Evolutionary conservation across 1,140 invertebrate species (phyloP), one percentile per base, ranked within the genome.

Genomic region (Saccostrea cuccullata): DNA sequence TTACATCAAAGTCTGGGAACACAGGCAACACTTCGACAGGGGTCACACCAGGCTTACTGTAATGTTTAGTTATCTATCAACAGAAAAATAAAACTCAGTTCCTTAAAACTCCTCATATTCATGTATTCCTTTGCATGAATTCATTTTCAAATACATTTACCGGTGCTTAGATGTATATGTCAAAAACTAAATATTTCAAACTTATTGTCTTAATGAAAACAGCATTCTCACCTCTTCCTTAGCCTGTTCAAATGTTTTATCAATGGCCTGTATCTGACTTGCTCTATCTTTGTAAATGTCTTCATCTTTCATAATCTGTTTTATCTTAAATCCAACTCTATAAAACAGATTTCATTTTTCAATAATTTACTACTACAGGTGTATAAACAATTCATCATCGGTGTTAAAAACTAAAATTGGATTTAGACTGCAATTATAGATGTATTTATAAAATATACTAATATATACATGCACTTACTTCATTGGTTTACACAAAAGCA

Each of bases 241-340:
- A 77, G 98, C 97, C 93, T 99, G 98, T 90, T 98, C 97, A 96
- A 99, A 99, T 17, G 99, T 99, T 95, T 99, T 99, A 91, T 99
- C 98, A 89, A 99, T 99, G 86, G 98, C 98, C 94, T 97, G 97
- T 92, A 99, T 98, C 96, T 99, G 99, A 95, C 98, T 98, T 55
- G 99, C 98, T 88, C 98, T 96, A 95, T 99, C 99, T 97, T 99
- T 98, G 93, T 99, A 99, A 17, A 99, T 94, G 82, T 98, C 98
- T 94, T 99, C 98, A 94, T 98, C 98, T 94, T 98, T 98, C 90
- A 99, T 96, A 93, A 97, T 98, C 93, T 99, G 99, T 93, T 99
- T 99, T 88, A 99, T 98, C 95, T 98, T 99, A 94, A 98, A 99
- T 93, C 99, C 99, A 92, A 99, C 98, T 96, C 98, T 99, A 47